Conservation (phyloP, 1,140 invertebrate species). For the Zophobas atratus region DNA sequence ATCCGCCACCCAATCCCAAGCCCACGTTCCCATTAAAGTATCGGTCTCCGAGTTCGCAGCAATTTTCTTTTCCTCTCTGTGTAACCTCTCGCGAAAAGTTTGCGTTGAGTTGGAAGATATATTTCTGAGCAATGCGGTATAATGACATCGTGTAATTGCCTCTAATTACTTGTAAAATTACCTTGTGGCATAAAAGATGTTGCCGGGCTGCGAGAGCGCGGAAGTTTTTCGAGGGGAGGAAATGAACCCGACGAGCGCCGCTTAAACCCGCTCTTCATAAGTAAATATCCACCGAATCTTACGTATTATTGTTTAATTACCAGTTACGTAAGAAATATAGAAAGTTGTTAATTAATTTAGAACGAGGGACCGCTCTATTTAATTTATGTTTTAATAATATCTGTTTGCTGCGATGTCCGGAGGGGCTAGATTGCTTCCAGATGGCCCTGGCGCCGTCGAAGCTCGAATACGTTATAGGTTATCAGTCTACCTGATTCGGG, state of each 20-base stretch:
- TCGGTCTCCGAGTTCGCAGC: not conserved
- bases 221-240: slow-evolving; percentile 64
- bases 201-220: slow-evolving; percentile 53
- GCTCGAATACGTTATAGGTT: too few relatives aligned
- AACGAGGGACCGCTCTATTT: slow-evolving; percentile 56
- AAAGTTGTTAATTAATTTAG: slow-evolving; percentile 63
- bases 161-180: slow-evolving; percentile 70
- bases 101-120: slow-evolving; percentile 61
- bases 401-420: slow-evolving; percentile 50
- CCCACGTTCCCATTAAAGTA: not conserved
- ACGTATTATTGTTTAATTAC: slow-evolving; percentile 66
- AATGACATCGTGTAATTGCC: slow-evolving; percentile 69
- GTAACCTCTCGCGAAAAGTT: slow-evolving; percentile 56
- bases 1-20: not conserved
- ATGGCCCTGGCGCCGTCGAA: not conserved
- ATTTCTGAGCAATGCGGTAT: slow-evolving; percentile 64
- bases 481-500: too few relatives aligned
- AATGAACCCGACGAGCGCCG: slow-evolving; percentile 61
- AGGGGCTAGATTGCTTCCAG: not conserved
- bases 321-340: slow-evolving; percentile 62
- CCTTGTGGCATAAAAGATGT: slow-evolving; percentile 69
- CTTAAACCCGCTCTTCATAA: slow-evolving; percentile 54
- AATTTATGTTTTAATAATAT: slow-evolving; percentile 61
- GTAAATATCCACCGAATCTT: slow-evolving; percentile 60
- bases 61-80: slow-evolving; percentile 25